Percentiles rank a stretch among this genome's conserved stretches.
These are phyloP conservation scores for Valencia hispanica DNA, from an alignment of 2,797 vertebrate genomes.

Conservation along the genomic window DNA sequence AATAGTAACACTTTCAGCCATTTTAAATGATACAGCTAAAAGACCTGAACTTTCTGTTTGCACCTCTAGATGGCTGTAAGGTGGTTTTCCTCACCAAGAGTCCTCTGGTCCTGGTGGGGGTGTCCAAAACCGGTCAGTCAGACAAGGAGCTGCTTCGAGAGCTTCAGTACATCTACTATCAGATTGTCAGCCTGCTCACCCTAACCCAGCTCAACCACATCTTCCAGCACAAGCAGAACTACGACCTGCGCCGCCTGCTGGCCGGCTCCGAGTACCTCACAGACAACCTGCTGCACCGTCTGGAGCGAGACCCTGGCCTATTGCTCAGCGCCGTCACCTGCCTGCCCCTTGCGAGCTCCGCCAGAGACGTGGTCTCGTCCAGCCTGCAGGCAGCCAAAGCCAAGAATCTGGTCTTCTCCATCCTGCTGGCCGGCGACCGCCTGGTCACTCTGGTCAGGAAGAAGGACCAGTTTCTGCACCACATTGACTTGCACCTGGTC, in stretches of 20 bases:
- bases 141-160: conserved; percentile 93
- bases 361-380: conserved; percentile 87
- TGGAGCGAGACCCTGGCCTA: conserved; percentile 92
- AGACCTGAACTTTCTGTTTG: not conserved
- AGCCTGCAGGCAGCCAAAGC: conserved; percentile 92
- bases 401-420: conserved; percentile 94
- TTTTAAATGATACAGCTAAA: not conserved
- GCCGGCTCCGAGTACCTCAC: conserved; percentile 95
- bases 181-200: conserved; percentile 96
- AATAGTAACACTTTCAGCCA: not conserved
- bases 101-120: conserved; percentile 94
- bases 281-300: conserved; percentile 89
- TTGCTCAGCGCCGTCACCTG: conserved; percentile 93
- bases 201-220: conserved; percentile 95
- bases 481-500: conserved; percentile 95
- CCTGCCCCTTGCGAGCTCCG: conserved; percentile 85
- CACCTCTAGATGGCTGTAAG: conserved; percentile 89
- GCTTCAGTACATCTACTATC: conserved; percentile 97
- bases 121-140: conserved; percentile 89
- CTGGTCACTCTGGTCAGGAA: conserved; percentile 93
- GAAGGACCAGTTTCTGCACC: conserved; percentile 95
- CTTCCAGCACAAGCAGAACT: conserved; percentile 97
- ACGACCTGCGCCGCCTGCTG: conserved; percentile 93
- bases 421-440: conserved; percentile 90
- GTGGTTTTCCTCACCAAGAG: conserved; percentile 95